Evolutionary conservation across 2,888 invertebrate species (phyloP), one percentile per base, ranked within the genome.

Genomic region (Drosophila austrosaltans): DNA sequence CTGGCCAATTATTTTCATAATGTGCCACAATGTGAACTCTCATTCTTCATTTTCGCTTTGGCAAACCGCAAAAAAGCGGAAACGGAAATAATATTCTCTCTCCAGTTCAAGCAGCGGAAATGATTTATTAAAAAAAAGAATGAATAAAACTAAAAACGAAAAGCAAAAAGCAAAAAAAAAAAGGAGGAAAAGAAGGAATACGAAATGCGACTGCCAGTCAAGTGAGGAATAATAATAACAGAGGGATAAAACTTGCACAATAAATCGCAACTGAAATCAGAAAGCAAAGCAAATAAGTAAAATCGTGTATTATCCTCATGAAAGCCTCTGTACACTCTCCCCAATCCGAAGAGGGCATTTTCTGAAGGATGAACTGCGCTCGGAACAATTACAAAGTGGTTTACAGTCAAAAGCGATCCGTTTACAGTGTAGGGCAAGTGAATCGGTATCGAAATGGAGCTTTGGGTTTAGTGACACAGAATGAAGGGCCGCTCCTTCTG

Each of bases 71-170:
- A 39, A 44, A 62, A 42, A 67, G 57, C 87, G 72, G 75, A 81
- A 77, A 76, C 74, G 75, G 75, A 77, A 89, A 81, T 74, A 79
- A 89, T 87, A 88, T 77, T 77, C 81, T 69, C 77, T 77, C 81
- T 69, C 77, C 72, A 70, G 77, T 77, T 77, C 84, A 81, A 84
- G 79, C 79, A 76, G 79, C 89, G 87, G 87, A 84, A 84, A 84
- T 84, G 89, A 84, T 84, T 89, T 89, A 89, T 81, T 81, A 89
- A 87, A 87, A 83, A 81, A 78, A 12, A 12, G 48, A 48, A 25
- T 48, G 48, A 48, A 48, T 25, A 25, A 48, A 48, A 48, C 48
- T 48, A 48, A 22, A 48, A 48, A 16, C 16, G 16, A 16, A 16
- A 16, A 16, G 16, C 16, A 16, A 25, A 48, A 25, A 30, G 6